Percentiles rank a stretch among this genome's conserved stretches.
These are phyloP conservation scores for Lasioglossum leucozonium DNA, from an alignment of 2,888 invertebrate genomes.

Conservation along the genomic window DNA sequence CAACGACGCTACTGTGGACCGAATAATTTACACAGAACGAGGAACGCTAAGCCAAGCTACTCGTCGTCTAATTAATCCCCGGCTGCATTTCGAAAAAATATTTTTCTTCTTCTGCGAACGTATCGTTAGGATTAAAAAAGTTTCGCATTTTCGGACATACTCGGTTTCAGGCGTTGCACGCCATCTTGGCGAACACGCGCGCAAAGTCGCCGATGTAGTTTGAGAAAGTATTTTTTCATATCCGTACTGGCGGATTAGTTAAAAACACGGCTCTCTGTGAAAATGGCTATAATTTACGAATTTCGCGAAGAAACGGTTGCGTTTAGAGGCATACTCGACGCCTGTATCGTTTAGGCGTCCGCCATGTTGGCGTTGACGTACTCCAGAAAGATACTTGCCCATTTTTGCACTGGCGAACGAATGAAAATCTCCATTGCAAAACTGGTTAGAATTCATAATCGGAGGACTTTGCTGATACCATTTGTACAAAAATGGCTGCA, in stretches of 20 bases:
- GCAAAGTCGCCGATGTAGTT: background rate
- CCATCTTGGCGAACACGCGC: background rate
- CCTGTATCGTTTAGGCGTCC: too few relatives aligned
- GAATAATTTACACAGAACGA: background rate
- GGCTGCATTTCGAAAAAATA: conserved; percentile 2
- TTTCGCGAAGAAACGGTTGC: background rate
- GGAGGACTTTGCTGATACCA: too few relatives aligned
- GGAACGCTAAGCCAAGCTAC: background rate
- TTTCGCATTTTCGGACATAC: background rate
- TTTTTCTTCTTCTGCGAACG: background rate
- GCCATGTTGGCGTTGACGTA: too few relatives aligned
- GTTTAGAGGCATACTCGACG: background rate
- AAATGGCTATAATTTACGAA: background rate
- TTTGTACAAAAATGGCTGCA: too few relatives aligned
- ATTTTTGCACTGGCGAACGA: too few relatives aligned
- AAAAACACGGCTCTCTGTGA: background rate
- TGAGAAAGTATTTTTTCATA: background rate
- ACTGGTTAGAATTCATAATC: too few relatives aligned
- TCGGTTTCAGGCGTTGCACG: background rate
- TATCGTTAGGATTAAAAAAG: background rate
- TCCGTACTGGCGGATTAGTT: background rate
- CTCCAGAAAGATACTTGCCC: too few relatives aligned
- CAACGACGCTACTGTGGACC: background rate
- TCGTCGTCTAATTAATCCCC: background rate
- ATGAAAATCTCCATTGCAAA: too few relatives aligned